Evolutionary conservation across 2,888 invertebrate genomes (phyloP).

Genomic region (Proisotoma minuta): DNA sequence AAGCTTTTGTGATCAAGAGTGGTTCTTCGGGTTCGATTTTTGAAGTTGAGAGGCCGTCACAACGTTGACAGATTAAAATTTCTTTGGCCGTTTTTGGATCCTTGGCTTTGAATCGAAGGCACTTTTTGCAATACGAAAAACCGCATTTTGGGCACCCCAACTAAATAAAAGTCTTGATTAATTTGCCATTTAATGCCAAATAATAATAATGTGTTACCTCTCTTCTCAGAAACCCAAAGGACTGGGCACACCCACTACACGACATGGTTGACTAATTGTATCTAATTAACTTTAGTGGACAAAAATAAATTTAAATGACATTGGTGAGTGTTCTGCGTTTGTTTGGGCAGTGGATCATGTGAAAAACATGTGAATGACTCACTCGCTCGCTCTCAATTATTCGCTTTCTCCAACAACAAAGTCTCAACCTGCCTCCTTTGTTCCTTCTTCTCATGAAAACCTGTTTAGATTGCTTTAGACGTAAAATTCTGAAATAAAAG

Average conservation of each 20-base stretch:
- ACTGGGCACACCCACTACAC: slow-evolving; percentile 37
- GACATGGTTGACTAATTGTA: slow-evolving; percentile 27
- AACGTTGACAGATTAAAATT: slow-evolving; percentile 17
- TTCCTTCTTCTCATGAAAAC: no score
- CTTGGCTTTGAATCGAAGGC: slow-evolving; percentile 62
- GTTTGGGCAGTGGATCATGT: no score
- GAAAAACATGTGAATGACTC: no score
- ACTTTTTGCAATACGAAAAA: slow-evolving; percentile 76
- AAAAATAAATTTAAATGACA: no score
- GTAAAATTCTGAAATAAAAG: no score
- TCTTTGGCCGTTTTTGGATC: slow-evolving; percentile 10
- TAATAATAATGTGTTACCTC: slow-evolving; percentile 25
- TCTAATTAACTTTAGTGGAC: no score
- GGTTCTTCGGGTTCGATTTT: slow-evolving; percentile 25
- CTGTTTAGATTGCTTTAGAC: no score
- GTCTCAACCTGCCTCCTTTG: no score
- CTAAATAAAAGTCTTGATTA: slow-evolving; percentile 54
- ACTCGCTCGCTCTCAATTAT: no score
- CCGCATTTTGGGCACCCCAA: slow-evolving; percentile 78
- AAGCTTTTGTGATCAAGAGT: slow-evolving; percentile 51
- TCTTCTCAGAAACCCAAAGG: slow-evolving; percentile 39
- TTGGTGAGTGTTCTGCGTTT: no score
- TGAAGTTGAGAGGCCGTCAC: slow-evolving; percentile 9
- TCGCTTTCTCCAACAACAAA: no score
- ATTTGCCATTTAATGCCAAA: background rate